A percentile compares a stretch with the other conserved stretches of the same genome.
These are phyloP conservation scores for Pleuronectes platessa DNA, from an alignment of 2,113 vertebrate species.

Conservation along the genomic window DNA sequence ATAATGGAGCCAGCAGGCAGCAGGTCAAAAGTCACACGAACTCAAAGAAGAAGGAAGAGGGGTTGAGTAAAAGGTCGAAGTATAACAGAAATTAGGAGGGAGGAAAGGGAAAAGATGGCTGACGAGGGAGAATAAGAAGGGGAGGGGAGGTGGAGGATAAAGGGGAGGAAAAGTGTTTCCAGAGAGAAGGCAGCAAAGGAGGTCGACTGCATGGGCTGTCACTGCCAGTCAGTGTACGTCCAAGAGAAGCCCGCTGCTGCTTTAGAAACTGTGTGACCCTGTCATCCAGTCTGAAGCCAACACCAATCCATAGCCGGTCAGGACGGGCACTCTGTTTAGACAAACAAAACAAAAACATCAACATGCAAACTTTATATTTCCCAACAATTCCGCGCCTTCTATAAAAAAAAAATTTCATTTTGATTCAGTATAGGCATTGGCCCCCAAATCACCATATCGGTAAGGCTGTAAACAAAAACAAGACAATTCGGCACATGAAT, in stretches of 20 bases:
- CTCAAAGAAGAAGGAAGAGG: background rate
- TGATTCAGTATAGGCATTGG: too few relatives aligned
- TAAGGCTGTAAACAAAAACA: too few relatives aligned
- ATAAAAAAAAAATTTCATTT: too few relatives aligned
- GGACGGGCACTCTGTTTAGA: slow-evolving; percentile 36
- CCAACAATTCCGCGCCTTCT: too few relatives aligned
- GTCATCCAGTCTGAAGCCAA: slow-evolving; percentile 85
- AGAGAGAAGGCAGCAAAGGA: slow-evolving; percentile 33
- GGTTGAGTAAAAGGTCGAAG: background rate
- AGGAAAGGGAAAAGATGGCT: background rate
- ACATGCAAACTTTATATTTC: background rate
- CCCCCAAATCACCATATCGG: too few relatives aligned
- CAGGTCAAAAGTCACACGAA: slow-evolving; percentile 16
- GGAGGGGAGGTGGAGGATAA: background rate
- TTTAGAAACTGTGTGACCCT: slow-evolving; percentile 48
- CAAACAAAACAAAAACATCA: background rate
- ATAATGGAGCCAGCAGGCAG: slow-evolving; percentile 80
- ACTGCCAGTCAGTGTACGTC: slow-evolving; percentile 35
- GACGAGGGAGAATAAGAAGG: fast-evolving
- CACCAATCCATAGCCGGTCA: slow-evolving; percentile 81
- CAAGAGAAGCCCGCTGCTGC: slow-evolving; percentile 26
- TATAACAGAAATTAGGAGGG: background rate
- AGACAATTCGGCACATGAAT: too few relatives aligned
- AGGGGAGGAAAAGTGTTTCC: slow-evolving; percentile 14
- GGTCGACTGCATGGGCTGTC: slow-evolving; percentile 35